Percentiles rank a stretch among this genome's conserved stretches.
phyloP scores from a whole-genome alignment of 2,888 invertebrate genomes.

The Napeogenes sylphis region DNA sequence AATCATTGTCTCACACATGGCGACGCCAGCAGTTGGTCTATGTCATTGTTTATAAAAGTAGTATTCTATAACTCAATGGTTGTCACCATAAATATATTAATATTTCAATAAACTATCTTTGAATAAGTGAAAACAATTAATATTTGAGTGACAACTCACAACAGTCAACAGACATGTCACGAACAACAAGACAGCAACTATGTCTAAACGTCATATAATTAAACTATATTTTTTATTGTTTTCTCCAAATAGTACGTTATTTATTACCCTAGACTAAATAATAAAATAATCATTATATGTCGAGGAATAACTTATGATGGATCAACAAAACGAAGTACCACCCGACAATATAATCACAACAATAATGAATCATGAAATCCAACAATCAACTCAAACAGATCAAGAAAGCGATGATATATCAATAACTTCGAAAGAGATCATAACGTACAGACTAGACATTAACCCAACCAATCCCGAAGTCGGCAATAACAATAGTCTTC shows the following conservation, averaged over 20 bases:
- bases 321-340: constrained; percentile 7
- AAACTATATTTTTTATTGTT: neutral
- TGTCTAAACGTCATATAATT: constrained; percentile 1
- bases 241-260: neutral
- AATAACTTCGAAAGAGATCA: constrained; percentile 29
- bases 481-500: neutral
- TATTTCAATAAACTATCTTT: no score
- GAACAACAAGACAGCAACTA: neutral
- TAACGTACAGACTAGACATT: constrained; percentile 25
- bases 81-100: no score
- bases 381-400: constrained; percentile 11
- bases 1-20: no score
- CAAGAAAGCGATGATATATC: constrained; percentile 24
- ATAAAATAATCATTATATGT: neutral
- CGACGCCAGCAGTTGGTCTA: no score
- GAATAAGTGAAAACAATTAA: no score
- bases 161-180: neutral
- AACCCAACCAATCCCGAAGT: neutral
- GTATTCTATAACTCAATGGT: no score
- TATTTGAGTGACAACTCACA: neutral
- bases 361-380: neutral
- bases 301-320: constrained; percentile 13
- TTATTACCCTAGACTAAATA: neutral
- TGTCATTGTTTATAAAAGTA: no score
- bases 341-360: no score